phyloP scores from a whole-genome alignment of 2,113 vertebrate species.

The Lucifuga dentata region DNA sequence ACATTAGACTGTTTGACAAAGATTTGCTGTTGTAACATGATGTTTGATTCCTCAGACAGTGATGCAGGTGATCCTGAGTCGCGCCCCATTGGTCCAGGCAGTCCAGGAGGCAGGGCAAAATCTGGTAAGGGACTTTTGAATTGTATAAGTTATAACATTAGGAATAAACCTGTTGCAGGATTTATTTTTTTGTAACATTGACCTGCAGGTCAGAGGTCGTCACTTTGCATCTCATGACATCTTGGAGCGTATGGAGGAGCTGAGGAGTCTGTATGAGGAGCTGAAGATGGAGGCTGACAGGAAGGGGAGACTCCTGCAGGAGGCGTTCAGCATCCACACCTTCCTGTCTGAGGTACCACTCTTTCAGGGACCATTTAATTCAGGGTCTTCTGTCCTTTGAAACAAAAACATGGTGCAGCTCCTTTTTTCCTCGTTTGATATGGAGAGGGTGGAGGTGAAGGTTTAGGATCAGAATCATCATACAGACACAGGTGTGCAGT shows the following conservation, averaged over 20 bases:
- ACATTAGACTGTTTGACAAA: no score
- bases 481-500: no score
- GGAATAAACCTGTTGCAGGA: no score
- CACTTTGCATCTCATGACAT: conserved; percentile 85
- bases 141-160: no score
- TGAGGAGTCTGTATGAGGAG: conserved; percentile 80
- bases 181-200: no score
- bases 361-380: background rate
- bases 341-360: conserved; percentile 85
- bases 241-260: conserved; percentile 79
- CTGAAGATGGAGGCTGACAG: conserved; percentile 78
- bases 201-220: conserved; percentile 74
- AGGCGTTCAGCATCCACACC: conserved; percentile 85
- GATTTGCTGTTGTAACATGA: background rate
- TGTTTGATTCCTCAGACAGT: conserved; percentile 76
- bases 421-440: no score
- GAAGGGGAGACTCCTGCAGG: conserved; percentile 79
- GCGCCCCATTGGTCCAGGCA: conserved; percentile 79
- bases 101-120: conserved; percentile 87
- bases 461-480: no score
- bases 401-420: no score
- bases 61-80: conserved; percentile 86
- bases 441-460: no score
- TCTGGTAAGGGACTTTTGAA: conserved; percentile 67
- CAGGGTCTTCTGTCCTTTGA: no score